phyloP scores from a whole-genome alignment of 2,888 invertebrate genomes.

The Suillia variegata region DNA sequence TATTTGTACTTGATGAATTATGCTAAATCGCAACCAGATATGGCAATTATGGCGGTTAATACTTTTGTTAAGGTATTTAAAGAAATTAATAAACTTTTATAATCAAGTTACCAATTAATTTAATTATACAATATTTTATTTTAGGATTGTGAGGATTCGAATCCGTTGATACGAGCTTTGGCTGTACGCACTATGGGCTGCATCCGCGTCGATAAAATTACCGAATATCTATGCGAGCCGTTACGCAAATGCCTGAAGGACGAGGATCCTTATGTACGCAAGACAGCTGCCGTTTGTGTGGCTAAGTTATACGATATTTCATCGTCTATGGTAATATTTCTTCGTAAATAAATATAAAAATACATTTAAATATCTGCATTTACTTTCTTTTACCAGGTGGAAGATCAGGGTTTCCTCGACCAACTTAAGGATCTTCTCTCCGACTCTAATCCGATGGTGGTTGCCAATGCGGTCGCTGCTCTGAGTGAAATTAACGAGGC shows the following conservation, averaged over 20 bases:
- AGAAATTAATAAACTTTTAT: too few species aligned
- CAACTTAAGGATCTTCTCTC: constrained; percentile 95
- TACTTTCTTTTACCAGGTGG: constrained; percentile 39
- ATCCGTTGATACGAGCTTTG: constrained; percentile 96
- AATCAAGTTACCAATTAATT: constrained; percentile 25
- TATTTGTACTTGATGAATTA: constrained; percentile 99
- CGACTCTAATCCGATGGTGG: constrained; percentile 99
- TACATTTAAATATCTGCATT: not conserved
- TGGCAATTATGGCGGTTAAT: constrained; percentile 99
- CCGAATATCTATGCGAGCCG: constrained; percentile 98
- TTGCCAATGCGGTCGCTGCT: constrained; percentile 98
- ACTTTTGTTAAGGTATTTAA: constrained; percentile 99
- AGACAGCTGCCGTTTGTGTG: constrained; percentile 99
- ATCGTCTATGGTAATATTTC: constrained; percentile 72
- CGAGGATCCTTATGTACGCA: constrained; percentile 96
- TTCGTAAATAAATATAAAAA: not conserved
- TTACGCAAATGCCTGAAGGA: constrained; percentile 92
- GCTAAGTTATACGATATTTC: constrained; percentile 98
- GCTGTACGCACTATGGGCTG: constrained; percentile 99
- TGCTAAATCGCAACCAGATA: constrained; percentile 99
- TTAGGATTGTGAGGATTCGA: constrained; percentile 99
- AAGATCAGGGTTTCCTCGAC: constrained; percentile 90
- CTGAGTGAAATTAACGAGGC: constrained; percentile 98
- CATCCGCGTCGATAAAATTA: constrained; percentile 99
- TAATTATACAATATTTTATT: not conserved